Evolutionary conservation across 2,797 vertebrate genomes (phyloP), one percentile per base, ranked within the genome.

Genomic region (Gorsachius magnificus): DNA sequence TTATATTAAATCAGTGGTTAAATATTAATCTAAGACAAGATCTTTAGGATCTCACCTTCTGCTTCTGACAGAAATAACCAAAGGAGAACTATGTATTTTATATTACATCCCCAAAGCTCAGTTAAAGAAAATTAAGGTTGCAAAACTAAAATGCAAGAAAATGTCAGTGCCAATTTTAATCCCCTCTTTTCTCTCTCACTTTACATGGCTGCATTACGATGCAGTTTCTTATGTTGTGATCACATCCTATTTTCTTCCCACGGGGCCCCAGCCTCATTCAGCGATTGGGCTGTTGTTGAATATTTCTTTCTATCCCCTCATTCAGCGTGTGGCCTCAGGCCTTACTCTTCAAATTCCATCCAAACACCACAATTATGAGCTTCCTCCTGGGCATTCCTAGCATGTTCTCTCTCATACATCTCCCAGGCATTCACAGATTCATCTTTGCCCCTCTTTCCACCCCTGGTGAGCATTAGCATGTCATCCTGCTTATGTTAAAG

Each of bases 271-370:
- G 82, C 82, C 69, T 77, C 76, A 70, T 64, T 57, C 91, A 78
- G 82, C 20, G 3, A 89, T 91, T 69, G 88, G 94, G 58, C 63
- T 58, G 63, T 65, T 90, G 75, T 5, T 93, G 91, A 95, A 75
- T 87, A 94, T 97, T 95, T 94, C 95, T 94, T 94, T 89, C 91
- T 93, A 96, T 95, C 96, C 92, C 79, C 72, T 93, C 57, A 50
- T 96, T 95, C 96, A 81, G 84, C 11, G 0, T 53, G 68, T 75
- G 84, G 87, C 96, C 93, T 69, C 84, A 56, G 87, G 95, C 91
- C 76, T 51, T 96, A 91, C 91, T 95, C 92, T 81, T 95, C 92
- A 95, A 91, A 97, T 96, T 96, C 96, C 96, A 93, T 81, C 91
- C 82, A 65, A 96, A 93, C 53, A 0, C 94, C 91, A 88, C 93